Conservation (phyloP, 2,113 vertebrate genomes). For the Myocastor coypus region DNA sequence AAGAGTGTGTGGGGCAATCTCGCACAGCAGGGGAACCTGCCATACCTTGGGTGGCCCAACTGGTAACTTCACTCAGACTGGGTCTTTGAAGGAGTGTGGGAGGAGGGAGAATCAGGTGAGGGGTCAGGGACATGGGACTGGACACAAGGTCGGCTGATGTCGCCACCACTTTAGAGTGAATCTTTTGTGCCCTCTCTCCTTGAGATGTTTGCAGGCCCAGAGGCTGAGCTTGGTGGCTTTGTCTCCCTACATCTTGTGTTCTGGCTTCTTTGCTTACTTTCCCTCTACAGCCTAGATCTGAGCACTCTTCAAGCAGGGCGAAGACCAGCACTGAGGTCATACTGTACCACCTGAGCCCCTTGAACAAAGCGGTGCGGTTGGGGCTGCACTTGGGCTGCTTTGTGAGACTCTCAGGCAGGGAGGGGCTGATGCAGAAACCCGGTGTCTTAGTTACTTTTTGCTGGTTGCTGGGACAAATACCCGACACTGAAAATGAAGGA, state of each 20-base stretch:
- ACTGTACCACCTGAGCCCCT: neutral
- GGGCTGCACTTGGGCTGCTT: neutral
- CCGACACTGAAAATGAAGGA: too few relatives aligned
- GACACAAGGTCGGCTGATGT: neutral
- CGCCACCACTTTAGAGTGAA: neutral
- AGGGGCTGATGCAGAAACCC: neutral
- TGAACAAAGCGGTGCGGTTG: neutral
- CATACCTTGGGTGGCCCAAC: neutral
- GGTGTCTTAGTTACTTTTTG: too few relatives aligned
- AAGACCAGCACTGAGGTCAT: neutral
- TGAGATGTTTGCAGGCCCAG: neutral
- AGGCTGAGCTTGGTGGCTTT: neutral
- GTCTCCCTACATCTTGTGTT: neutral
- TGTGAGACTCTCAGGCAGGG: neutral
- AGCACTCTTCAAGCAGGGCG: neutral
- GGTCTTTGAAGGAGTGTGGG: neutral
- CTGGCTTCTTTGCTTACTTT: neutral
- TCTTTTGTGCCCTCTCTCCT: neutral
- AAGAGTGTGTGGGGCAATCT: neutral
- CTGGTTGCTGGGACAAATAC: too few relatives aligned
- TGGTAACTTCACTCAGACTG: neutral
- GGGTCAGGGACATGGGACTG: neutral
- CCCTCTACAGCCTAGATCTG: neutral
- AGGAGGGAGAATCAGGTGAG: neutral
- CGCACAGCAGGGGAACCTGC: neutral